These are phyloP conservation scores for Dicyrtomina minuta DNA, from an alignment of 2,888 invertebrate species.

Conservation along the genomic window DNA sequence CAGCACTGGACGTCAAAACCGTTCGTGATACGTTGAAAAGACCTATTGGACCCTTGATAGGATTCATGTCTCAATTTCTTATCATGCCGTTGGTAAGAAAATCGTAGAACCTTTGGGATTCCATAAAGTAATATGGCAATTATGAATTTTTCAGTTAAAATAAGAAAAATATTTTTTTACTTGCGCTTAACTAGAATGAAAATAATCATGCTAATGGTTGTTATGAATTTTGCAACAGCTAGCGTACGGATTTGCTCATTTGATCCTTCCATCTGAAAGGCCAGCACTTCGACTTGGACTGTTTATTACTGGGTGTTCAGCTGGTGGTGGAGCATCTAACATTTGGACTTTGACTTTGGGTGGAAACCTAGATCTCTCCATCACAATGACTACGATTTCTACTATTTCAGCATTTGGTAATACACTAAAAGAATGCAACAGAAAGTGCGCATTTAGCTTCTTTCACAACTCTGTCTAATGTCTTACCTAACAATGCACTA, in stretches of 20 bases:
- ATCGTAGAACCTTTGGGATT: neutral
- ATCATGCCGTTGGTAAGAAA: slow-evolving; percentile 79
- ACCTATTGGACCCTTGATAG: slow-evolving; percentile 77
- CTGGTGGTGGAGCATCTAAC: slow-evolving; percentile 94
- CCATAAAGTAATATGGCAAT: too few relatives aligned
- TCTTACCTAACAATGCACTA: too few relatives aligned
- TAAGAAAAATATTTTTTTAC: too few relatives aligned
- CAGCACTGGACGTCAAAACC: slow-evolving; percentile 75
- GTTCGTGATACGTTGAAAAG: slow-evolving; percentile 67
- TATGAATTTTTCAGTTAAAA: too few relatives aligned
- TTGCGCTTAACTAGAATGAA: too few relatives aligned
- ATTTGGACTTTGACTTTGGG: slow-evolving; percentile 90
- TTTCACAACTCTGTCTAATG: too few relatives aligned
- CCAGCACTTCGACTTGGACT: slow-evolving; percentile 77
- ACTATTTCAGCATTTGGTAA: slow-evolving; percentile 82
- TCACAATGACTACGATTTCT: slow-evolving; percentile 91
- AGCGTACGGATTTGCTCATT: slow-evolving; percentile 45
- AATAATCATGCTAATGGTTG: too few relatives aligned
- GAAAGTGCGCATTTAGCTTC: too few relatives aligned
- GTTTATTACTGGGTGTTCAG: slow-evolving; percentile 86
- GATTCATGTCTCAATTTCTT: slow-evolving; percentile 75
- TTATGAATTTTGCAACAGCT: slow-evolving; percentile 33
- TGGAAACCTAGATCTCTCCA: slow-evolving; percentile 88
- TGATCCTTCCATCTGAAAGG: slow-evolving; percentile 56
- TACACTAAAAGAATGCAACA: slow-evolving; percentile 48